A percentile compares a stretch with the other conserved stretches of the same genome.
These are phyloP conservation scores for Corvus cornix DNA, from an alignment of 2,113 vertebrate genomes.

Conservation along the genomic window DNA sequence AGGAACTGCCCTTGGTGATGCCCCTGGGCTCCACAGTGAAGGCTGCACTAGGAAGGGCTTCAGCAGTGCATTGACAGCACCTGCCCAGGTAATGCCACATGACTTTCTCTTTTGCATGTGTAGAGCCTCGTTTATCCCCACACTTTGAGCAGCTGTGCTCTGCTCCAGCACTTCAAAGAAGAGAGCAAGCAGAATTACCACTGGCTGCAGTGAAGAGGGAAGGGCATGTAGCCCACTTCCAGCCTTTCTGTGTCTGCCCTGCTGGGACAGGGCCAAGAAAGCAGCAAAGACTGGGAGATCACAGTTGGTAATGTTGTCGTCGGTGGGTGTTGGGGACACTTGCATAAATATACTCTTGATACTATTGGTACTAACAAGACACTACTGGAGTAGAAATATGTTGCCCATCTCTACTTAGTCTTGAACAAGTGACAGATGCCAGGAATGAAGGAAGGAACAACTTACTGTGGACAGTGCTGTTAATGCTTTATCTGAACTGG, in stretches of 20 bases:
- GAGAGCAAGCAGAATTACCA: not conserved
- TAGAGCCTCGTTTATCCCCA: not conserved
- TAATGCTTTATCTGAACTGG: not conserved
- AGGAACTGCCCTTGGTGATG: not conserved
- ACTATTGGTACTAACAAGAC: not conserved
- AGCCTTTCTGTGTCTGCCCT: not conserved
- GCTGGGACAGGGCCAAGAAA: not conserved
- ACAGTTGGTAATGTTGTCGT: not conserved
- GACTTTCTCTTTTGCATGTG: not conserved
- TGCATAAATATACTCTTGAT: not conserved
- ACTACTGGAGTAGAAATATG: not conserved
- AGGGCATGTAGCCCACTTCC: not conserved
- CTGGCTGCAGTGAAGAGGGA: not conserved
- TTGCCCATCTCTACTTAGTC: not conserved
- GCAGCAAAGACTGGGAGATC: not conserved
- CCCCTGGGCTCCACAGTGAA: accelerated
- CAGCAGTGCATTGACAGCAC: not conserved
- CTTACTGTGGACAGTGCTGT: not conserved
- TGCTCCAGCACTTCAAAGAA: not conserved
- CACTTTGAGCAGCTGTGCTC: not conserved
- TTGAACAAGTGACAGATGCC: not conserved
- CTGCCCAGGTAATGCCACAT: not conserved
- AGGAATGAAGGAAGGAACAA: not conserved
- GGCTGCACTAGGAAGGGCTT: not conserved
- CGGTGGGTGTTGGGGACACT: not conserved